A percentile compares a stretch with the other conserved stretches of the same genome.
phyloP scores from a whole-genome alignment of 2,113 vertebrate species.

The Rhegmatorhina hoffmannsi region DNA sequence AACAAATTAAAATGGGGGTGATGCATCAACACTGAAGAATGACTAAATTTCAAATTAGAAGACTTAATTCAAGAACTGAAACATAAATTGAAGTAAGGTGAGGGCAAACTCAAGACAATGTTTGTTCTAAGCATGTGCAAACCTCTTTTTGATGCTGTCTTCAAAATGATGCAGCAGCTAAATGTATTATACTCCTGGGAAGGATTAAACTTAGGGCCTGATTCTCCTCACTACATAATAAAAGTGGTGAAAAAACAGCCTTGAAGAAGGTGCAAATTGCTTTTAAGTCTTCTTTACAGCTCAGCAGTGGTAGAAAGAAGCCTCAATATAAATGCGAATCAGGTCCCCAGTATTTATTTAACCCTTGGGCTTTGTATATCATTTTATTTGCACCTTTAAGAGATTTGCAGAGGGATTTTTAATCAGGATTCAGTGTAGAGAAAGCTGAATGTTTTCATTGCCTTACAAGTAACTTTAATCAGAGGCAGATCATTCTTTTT shows the following conservation, averaged over 20 bases:
- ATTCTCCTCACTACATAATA: slow-evolving; percentile 27
- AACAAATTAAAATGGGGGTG: neutral
- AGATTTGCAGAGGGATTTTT: slow-evolving; percentile 62
- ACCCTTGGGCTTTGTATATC: slow-evolving; percentile 63
- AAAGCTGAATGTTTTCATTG: slow-evolving; percentile 62
- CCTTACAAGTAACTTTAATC: slow-evolving; percentile 40
- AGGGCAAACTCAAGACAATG: neutral
- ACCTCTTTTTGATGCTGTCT: slow-evolving; percentile 43
- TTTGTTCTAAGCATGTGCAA: slow-evolving; percentile 47
- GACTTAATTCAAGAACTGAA: neutral
- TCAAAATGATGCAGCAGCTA: slow-evolving; percentile 37
- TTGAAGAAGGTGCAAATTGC: slow-evolving; percentile 50
- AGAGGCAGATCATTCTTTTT: slow-evolving; percentile 40
- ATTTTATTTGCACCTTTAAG: slow-evolving; percentile 57
- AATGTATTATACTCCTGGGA: slow-evolving; percentile 33
- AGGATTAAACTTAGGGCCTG: slow-evolving; percentile 48
- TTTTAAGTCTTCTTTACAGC: slow-evolving; percentile 51
- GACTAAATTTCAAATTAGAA: neutral
- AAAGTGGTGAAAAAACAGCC: slow-evolving; percentile 51
- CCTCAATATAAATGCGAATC: slow-evolving; percentile 13
- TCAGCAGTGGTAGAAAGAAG: slow-evolving; percentile 15
- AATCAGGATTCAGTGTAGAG: slow-evolving; percentile 4
- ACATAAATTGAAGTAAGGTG: neutral
- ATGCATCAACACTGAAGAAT: neutral
- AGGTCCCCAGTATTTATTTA: slow-evolving; percentile 56